A percentile compares a stretch with the other conserved stretches of the same genome.
Evolutionary conservation across 64 coral and sea anemone species (phyloP).

Genomic region (Actinia equina): DNA sequence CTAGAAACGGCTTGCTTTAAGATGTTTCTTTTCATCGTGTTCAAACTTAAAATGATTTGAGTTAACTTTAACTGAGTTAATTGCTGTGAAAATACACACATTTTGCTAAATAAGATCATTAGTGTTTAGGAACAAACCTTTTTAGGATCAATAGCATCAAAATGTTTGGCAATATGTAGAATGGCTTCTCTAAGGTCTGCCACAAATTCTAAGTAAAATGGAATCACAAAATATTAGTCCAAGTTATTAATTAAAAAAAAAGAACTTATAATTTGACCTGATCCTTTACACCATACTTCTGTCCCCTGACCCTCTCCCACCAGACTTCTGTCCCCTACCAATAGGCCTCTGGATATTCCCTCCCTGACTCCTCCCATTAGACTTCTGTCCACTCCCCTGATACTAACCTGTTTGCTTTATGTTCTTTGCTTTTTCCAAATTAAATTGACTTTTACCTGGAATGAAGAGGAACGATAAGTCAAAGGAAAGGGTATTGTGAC

Average conservation of each 20-base stretch:
- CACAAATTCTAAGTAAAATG: constrained; percentile 64
- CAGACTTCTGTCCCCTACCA: too few relatives aligned
- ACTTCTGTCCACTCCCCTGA: not conserved
- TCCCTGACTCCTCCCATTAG: not conserved
- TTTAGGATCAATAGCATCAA: constrained; percentile 93
- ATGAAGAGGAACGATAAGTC: not conserved
- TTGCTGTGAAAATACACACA: too few relatives aligned
- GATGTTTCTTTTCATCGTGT: too few relatives aligned
- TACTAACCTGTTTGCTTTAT: constrained; percentile 82
- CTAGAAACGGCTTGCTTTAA: too few relatives aligned
- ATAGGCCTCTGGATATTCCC: too few relatives aligned
- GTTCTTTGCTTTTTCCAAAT: constrained; percentile 93
- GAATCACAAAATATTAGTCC: not conserved
- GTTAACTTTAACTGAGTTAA: too few relatives aligned
- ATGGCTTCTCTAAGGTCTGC: constrained; percentile 97
- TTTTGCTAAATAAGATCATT: too few relatives aligned
- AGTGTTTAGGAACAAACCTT: constrained; percentile 44
- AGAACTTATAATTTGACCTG: too few relatives aligned
- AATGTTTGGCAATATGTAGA: constrained; percentile 94
- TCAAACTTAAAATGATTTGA: too few relatives aligned
- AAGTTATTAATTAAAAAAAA: not conserved
- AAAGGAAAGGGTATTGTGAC: too few relatives aligned
- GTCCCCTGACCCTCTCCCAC: too few relatives aligned
- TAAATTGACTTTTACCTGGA: constrained; percentile 65
- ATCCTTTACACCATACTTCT: too few relatives aligned